Conservation (phyloP, 2,888 invertebrate genomes). For the Sesia apiformis region DNA sequence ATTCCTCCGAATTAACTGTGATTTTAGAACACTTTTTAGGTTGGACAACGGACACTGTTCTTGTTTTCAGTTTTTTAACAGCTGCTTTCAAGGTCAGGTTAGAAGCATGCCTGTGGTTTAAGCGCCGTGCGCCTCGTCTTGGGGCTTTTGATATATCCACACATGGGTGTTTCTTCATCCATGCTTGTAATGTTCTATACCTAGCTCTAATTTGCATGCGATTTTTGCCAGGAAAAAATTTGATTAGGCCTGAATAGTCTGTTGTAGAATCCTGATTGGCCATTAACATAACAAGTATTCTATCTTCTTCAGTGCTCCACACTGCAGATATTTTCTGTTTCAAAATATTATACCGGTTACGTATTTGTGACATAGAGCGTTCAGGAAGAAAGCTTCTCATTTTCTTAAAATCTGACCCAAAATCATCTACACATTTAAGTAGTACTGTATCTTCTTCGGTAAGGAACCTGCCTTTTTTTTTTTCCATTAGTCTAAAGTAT, state of each 20-base stretch:
- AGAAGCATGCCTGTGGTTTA: slow-evolving; percentile 35
- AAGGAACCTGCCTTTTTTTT: slow-evolving; percentile 77
- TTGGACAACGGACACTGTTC: slow-evolving; percentile 29
- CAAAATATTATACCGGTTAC: slow-evolving; percentile 73
- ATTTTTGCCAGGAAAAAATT: slow-evolving; percentile 67
- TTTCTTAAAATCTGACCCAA: slow-evolving; percentile 76
- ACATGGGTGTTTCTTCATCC: slow-evolving; percentile 63
- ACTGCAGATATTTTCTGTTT: slow-evolving; percentile 49
- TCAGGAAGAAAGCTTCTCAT: slow-evolving; percentile 75
- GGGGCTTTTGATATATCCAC: slow-evolving; percentile 44
- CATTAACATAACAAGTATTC: slow-evolving; percentile 72
- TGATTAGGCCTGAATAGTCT: slow-evolving; percentile 59
- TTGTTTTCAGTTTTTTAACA: slow-evolving; percentile 44
- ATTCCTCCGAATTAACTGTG: slow-evolving; percentile 26
- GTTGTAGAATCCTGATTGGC: slow-evolving; percentile 42
- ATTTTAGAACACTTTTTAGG: slow-evolving; percentile 26
- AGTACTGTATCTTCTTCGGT: slow-evolving; percentile 79
- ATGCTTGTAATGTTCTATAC: slow-evolving; percentile 66
- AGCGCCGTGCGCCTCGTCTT: slow-evolving; percentile 39
- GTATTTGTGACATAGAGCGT: slow-evolving; percentile 76
- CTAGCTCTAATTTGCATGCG: slow-evolving; percentile 75
- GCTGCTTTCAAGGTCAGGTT: slow-evolving; percentile 17
- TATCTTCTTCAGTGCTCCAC: slow-evolving; percentile 79
- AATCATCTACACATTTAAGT: slow-evolving; percentile 74
- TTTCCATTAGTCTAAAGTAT: slow-evolving; percentile 45